phyloP scores from a whole-genome alignment of 2,113 vertebrate species.

The Gobius niger region DNA sequence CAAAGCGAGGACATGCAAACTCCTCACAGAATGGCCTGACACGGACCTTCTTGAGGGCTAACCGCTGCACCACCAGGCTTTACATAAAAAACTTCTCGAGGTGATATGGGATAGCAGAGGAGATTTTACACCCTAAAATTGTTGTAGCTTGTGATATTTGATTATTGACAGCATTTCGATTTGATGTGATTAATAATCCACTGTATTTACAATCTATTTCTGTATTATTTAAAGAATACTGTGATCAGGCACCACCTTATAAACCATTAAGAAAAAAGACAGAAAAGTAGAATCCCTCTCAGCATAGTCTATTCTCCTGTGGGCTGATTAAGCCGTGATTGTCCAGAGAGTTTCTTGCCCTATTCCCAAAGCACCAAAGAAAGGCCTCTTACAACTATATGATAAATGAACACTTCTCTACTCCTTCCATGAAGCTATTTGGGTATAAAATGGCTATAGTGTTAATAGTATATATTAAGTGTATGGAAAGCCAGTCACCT shows the following conservation, averaged over 20 bases:
- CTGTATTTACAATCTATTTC: no score
- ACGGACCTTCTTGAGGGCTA: no score
- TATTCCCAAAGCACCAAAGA: background rate
- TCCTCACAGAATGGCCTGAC: no score
- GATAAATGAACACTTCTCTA: background rate
- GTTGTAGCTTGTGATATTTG: no score
- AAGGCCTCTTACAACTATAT: background rate
- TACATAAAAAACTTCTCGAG: no score
- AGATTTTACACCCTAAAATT: no score
- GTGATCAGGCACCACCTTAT: background rate
- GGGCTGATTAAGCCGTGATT: constrained; percentile 6
- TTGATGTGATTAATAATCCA: no score
- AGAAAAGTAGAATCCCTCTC: background rate
- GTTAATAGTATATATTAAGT: background rate
- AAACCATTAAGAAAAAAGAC: background rate
- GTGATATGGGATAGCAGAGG: no score
- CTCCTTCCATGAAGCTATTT: background rate
- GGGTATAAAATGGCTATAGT: background rate
- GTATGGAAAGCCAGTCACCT: background rate
- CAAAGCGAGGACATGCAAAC: no score
- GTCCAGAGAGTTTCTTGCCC: background rate
- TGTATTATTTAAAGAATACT: no score
- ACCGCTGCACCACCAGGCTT: no score
- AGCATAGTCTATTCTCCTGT: background rate
- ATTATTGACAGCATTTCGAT: no score